Conservation (phyloP, 2,797 vertebrate species). For the Bradypus variegatus region DNA sequence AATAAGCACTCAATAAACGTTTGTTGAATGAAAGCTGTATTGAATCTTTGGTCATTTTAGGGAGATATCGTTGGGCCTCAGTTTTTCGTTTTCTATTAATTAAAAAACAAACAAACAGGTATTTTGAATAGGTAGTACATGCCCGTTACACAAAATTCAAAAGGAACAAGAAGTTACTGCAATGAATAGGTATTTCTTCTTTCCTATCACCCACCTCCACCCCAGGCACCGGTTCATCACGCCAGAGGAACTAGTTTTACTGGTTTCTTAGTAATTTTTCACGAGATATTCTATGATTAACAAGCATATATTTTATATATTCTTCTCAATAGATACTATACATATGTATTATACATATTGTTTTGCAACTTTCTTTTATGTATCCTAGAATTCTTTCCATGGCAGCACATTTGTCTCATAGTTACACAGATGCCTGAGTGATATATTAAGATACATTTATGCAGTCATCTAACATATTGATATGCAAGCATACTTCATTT, state of each 20-base stretch:
- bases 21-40: background rate
- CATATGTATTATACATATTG: background rate
- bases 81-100: background rate
- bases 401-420: background rate
- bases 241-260: background rate
- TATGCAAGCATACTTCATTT: conserved; percentile 9
- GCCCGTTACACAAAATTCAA: background rate
- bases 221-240: background rate
- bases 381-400: background rate
- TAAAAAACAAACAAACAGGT: background rate
- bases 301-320: background rate
- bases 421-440: background rate
- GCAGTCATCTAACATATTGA: background rate
- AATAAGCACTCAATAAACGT: background rate
- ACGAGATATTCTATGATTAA: conserved; percentile 6
- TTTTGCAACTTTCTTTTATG: conserved; percentile 5
- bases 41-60: background rate
- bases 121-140: conserved; percentile 1
- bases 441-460: background rate
- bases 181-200: background rate
- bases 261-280: conserved; percentile 11
- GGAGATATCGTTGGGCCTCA: background rate
- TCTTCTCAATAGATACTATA: background rate
- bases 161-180: background rate
- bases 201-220: background rate